Conservation (phyloP, 2,797 vertebrate genomes). For the Lates japonicus region DNA sequence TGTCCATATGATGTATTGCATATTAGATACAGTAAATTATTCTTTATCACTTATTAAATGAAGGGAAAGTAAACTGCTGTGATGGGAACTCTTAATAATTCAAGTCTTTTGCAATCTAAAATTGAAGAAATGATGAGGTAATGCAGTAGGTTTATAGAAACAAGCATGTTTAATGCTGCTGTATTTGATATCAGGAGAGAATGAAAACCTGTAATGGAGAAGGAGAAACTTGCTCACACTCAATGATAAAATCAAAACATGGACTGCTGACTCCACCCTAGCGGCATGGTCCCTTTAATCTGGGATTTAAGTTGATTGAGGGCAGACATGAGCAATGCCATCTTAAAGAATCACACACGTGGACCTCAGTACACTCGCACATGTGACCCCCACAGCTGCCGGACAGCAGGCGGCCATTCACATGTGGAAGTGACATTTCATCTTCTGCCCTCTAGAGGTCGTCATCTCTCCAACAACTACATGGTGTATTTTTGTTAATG, state of each 20-base stretch:
- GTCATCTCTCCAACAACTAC: not conserved
- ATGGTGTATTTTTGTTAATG: not conserved
- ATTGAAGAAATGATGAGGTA: not conserved
- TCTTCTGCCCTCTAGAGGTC: conserved; percentile 66
- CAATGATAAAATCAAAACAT: conserved; percentile 69
- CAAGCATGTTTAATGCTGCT: not conserved
- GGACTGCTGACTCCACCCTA: conserved; percentile 57
- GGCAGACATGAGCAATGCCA: conserved; percentile 77
- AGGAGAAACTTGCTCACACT: conserved; percentile 45
- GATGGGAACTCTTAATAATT: not conserved
- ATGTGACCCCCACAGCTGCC: conserved; percentile 67
- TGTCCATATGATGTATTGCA: too few species aligned
- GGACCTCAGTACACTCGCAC: conserved; percentile 54
- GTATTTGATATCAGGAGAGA: not conserved
- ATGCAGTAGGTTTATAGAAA: not conserved
- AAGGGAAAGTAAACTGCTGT: too few species aligned
- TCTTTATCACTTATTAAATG: too few species aligned
- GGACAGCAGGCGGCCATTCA: conserved; percentile 26
- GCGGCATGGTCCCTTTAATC: conserved; percentile 78
- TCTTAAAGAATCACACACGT: conserved; percentile 80
- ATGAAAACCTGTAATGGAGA: conserved; percentile 12
- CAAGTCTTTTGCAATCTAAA: not conserved
- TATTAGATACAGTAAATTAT: too few species aligned
- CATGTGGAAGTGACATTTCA: conserved; percentile 27
- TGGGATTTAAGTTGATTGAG: conserved; percentile 84